Evolutionary conservation across 2,113 vertebrate species (phyloP).

Genomic region (Sclerurus mexicanus): DNA sequence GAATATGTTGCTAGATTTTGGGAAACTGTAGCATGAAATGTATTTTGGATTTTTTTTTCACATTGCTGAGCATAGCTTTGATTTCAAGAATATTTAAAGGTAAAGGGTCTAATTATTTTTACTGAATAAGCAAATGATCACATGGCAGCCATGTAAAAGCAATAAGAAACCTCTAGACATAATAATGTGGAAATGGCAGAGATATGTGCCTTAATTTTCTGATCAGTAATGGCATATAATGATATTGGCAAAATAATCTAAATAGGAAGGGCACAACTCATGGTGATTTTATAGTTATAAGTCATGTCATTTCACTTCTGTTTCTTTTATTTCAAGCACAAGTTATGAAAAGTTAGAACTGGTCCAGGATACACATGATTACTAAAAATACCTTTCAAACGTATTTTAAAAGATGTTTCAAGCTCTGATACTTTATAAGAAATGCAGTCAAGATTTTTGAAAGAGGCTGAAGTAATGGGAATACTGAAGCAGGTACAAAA

Average conservation of each 20-base stretch:
- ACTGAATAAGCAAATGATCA: background rate
- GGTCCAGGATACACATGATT: background rate
- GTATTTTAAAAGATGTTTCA: background rate
- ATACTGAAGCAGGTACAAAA: background rate
- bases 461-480: background rate
- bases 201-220: background rate
- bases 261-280: background rate
- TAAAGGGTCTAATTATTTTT: background rate
- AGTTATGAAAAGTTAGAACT: slow-evolving; percentile 3
- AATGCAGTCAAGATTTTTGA: background rate
- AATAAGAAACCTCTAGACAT: background rate
- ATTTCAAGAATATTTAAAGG: background rate
- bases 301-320: background rate
- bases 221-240: background rate
- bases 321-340: background rate
- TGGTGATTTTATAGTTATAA: background rate
- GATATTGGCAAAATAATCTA: background rate
- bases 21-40: background rate
- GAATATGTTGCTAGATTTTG: background rate
- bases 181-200: background rate
- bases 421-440: background rate
- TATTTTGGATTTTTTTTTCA: background rate
- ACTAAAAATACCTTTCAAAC: background rate
- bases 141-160: background rate
- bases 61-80: background rate